Base-by-base conservation (phyloP, 2,888 invertebrate genomes). In the Kryphioiulus occultus region DNA sequence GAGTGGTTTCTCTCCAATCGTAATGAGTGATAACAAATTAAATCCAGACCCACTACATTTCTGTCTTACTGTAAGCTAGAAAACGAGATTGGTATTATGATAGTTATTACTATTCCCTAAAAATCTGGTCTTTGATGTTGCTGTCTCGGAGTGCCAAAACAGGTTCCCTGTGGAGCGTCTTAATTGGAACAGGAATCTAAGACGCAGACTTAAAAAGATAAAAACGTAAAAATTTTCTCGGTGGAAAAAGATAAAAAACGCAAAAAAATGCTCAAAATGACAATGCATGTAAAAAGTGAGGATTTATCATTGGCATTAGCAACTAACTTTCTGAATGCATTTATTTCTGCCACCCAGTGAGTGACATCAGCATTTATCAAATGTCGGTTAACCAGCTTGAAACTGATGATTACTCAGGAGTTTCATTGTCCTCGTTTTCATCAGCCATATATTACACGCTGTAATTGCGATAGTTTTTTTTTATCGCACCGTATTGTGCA, bases 361-460 rank as follows among this genome's bases (percentile, higher is more conserved):
- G 68, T 68, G 68, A 68, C 68, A 68, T 68, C 68, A 68, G 68
- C 68, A 68, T 68, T 68, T 68, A 68, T 68, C 68, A 68, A 68
- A 68, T 68, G 68, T 68, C 68, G 68, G 68, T 68, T 68, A 68
- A 68, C 68, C 68, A 68, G 68, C 10, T 68, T 68, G 68, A 26
- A 68, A 68, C 26, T 68, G 68, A 68, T 68, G 68, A 68, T 68
- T 68, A 68, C 68, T 68, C 68, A 68, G 68, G 68, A 9, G 68
- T 68, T 68, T 68, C 68, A 68, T 68, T 68, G 68, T 68, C 68
- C 68, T 68, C 26, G 12, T 68, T 68, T 68, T 26, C 68, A 68
- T 68, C 68, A 68, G 26, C 22, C 68, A 68, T 68, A 68, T 68
- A 68, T 68, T 68, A 68, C 68, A 68, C 22, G 22, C 68, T 68